phyloP scores from a whole-genome alignment of 2,113 vertebrate genomes.

The Sardina pilchardus region DNA sequence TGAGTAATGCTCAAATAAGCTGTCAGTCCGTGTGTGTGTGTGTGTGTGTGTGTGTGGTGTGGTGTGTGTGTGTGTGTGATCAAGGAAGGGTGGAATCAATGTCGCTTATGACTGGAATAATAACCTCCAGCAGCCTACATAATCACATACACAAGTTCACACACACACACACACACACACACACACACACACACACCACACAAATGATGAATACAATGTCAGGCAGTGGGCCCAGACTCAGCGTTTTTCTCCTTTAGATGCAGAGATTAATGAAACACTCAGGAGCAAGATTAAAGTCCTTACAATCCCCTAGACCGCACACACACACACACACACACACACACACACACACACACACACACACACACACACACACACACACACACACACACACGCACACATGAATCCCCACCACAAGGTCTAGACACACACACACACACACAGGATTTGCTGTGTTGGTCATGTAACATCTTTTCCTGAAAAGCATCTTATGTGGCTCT shows the following conservation, averaged over 20 bases:
- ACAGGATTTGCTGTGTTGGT: background rate
- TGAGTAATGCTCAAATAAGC: background rate
- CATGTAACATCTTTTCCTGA: background rate
- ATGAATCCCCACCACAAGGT: background rate
- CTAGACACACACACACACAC: background rate
- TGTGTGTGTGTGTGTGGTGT: background rate
- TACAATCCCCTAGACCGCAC: background rate
- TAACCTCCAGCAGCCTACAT: background rate
- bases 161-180: background rate
- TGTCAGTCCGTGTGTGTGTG: background rate
- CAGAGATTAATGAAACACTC: conserved; percentile 42
- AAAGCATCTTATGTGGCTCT: background rate
- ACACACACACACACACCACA: background rate
- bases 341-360: too few relatives aligned
- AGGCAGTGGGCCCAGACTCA: conserved; percentile 12
- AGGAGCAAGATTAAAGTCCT: conserved; percentile 34
- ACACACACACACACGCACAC: background rate
- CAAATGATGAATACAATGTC: background rate
- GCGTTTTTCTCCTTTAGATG: conserved; percentile 29
- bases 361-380: too few relatives aligned
- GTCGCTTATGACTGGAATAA: background rate
- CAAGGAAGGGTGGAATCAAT: background rate
- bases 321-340: too few relatives aligned
- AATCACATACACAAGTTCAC: background rate
- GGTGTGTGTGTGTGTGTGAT: background rate